A percentile compares a stretch with the other conserved stretches of the same genome.
phyloP scores from a whole-genome alignment of 2,113 vertebrate genomes.

The Tinamus guttatus region DNA sequence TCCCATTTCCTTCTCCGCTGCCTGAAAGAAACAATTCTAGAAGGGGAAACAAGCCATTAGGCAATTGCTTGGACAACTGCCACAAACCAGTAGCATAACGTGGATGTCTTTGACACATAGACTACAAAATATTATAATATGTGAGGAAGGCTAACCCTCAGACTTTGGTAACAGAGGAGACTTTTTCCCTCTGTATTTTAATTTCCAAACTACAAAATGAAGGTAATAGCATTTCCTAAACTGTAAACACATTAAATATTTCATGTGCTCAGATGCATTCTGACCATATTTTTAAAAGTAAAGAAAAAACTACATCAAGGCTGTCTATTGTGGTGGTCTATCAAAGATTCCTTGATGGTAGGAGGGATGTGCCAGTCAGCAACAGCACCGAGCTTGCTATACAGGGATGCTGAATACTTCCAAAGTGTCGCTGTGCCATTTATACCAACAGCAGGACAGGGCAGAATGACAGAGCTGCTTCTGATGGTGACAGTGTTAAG shows the following conservation, averaged over 20 bases:
- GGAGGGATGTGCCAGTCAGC: accelerated
- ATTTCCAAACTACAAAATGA: background rate
- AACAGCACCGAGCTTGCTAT: background rate
- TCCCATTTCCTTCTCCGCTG: background rate
- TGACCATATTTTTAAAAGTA: background rate
- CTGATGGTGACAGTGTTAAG: accelerated
- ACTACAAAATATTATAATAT: background rate
- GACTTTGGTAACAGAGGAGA: background rate
- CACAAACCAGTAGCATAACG: background rate
- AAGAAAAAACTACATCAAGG: background rate
- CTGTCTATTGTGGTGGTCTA: background rate
- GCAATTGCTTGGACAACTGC: background rate
- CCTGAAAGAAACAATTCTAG: background rate
- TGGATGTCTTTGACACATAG: background rate
- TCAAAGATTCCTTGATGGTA: background rate
- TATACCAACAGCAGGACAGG: background rate
- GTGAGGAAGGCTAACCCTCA: background rate
- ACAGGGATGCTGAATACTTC: accelerated
- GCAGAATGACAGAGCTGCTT: background rate
- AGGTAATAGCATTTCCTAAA: background rate
- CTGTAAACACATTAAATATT: background rate
- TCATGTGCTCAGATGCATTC: background rate
- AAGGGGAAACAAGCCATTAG: background rate
- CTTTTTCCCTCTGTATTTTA: background rate
- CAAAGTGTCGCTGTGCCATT: background rate